Base-by-base conservation (phyloP, 2,888 invertebrate genomes). In the Xylota sylvarum region DNA sequence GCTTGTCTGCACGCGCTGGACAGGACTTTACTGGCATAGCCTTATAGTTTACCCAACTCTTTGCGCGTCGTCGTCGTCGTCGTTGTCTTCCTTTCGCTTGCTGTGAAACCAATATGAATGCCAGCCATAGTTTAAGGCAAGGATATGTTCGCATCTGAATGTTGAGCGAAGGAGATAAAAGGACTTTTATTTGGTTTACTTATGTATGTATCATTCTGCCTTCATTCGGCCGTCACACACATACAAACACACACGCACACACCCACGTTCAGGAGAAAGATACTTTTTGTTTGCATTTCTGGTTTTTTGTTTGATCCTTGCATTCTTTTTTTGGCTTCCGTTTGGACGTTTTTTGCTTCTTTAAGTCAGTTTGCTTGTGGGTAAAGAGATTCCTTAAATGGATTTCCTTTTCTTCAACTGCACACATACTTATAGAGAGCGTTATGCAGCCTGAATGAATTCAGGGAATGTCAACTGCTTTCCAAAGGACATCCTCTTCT, bases 321-420 rank as follows among this genome's bases (percentile, higher is more conserved):
- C 23, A 48, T 58, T 19, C 32, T 43, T n/a, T 27, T 58, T 69
- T n/a, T 46, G 7, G 5, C 30, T 73, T 23, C 30, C 4, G 72
- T 23, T 2, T 55, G 46, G 9, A 9, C 55, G 23, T 23, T 23
- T 23, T 23, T 23, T 23, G 1, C 23, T 23, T 3, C 23, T 46
- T 32, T 9, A 56, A 65, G 37, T 48, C 69, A 62, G 32, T 58
- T 52, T 58, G 35, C 52, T 72, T 43, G 72, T 30, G 52, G 77
- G 72, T 32, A 77, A 81, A 62, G 64, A 82, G 70, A 86, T 82
- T 86, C 60, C 67, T 82, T 69, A 72, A 86, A 86, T 77, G 56
- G 67, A 86, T 80, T 80, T 80, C 40, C 64, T 76, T 80, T 80
- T 80, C 69, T 50, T 69, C 30, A 35, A 69, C 23, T 77, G 14